phyloP scores from a whole-genome alignment of 2,113 vertebrate genomes.

The Cavia aperea region DNA sequence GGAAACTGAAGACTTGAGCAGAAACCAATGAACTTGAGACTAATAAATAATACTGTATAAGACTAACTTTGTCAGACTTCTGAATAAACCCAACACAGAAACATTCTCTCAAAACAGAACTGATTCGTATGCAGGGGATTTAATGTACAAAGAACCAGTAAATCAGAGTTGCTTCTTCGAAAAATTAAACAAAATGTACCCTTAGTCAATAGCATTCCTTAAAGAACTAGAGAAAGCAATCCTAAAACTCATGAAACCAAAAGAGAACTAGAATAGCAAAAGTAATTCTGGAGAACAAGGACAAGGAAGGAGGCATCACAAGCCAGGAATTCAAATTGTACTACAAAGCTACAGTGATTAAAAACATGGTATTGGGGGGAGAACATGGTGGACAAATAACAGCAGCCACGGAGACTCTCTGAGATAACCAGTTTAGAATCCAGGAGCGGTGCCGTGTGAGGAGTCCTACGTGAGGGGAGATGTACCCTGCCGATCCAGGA shows the following conservation, averaged over 20 bases:
- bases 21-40: neutral
- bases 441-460: too few relatives aligned
- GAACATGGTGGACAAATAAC: too few relatives aligned
- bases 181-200: neutral
- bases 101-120: neutral
- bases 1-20: neutral
- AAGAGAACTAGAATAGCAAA: neutral
- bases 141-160: neutral
- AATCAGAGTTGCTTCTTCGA: neutral
- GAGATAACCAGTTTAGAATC: too few relatives aligned
- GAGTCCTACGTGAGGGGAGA: too few relatives aligned
- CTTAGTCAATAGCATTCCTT: neutral
- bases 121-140: neutral
- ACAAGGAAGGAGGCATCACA: neutral
- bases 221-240: neutral
- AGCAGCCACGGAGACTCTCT: too few relatives aligned
- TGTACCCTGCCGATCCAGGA: too few relatives aligned
- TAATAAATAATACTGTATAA: neutral
- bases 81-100: neutral
- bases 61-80: neutral
- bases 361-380: neutral
- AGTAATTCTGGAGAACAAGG: neutral
- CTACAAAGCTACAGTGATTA: neutral
- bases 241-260: neutral
- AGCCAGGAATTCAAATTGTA: neutral